Base-by-base conservation (phyloP, 2,888 invertebrate species). In the Sminthurides aquaticus region DNA sequence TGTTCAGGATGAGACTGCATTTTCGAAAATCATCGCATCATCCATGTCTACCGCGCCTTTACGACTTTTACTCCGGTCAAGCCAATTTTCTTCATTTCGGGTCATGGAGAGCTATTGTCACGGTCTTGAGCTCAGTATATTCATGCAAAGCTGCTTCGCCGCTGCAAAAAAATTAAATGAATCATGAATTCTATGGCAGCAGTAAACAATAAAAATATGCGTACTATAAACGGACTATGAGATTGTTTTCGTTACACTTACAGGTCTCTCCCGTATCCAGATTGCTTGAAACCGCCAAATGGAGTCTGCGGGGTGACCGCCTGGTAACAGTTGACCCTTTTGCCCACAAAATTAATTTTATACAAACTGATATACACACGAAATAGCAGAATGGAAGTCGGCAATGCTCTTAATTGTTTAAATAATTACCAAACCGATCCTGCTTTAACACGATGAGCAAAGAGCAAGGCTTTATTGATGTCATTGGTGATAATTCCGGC, bases 261-360 rank as follows among this genome's bases (percentile, higher is more conserved):
- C 79, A 77, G 71, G 75, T 93, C 93, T 68, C 91, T 85, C 29
- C 92, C 93, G 74, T 88, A 84, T 60, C 93, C 93, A 28, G 91
- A 91, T 75, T 87, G 85, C 77, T 91, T 92, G 79, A 85, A 93
- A 52, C 93, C 93, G 62, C 93, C 93, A 77, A 93, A 93, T 18
- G 93, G 92, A 54, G 89, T 87, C 78, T 92, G 91, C 1, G 87
- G 81, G 11, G 82, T 78, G 1, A 87, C 82, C 59, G 84, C 83
- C 75, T 88, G 85, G 75, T 88, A 90, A 59, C 86, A 86, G 78
- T 90, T 90, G 2, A 90, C 83, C 89, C 88, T 88, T n/a, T n/a
- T n/a, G n/a, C n/a, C n/a, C n/a, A n/a, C n/a, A n/a, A n/a, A n/a
- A n/a, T n/a, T n/a, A n/a, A n/a, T n/a, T n/a, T n/a, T n/a, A n/a